Percentiles rank a stretch among this genome's conserved stretches.
Conservation (phyloP, 92 coral and sea anemone species). For the Hydrozoanthus gracilis region DNA sequence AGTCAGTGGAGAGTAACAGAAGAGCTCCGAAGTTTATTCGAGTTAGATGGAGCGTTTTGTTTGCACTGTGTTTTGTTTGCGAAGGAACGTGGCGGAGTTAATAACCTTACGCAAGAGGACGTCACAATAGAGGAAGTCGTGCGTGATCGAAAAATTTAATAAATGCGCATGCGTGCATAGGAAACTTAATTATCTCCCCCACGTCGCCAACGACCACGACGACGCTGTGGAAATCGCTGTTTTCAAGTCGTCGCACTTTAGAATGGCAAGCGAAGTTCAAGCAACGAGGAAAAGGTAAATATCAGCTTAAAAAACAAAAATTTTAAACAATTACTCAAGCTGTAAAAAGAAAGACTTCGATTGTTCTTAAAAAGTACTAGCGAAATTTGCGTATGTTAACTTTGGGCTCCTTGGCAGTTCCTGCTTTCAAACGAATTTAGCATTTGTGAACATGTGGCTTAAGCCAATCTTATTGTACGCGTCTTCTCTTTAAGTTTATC, state of each 20-base stretch:
- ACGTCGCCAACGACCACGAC: constrained; percentile 58
- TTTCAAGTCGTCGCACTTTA: constrained; percentile 43
- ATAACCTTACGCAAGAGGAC: too few relatives aligned
- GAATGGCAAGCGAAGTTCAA: constrained; percentile 17
- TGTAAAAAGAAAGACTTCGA: constrained; percentile 43
- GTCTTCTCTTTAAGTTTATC: constrained; percentile 12
- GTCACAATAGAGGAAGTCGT: too few relatives aligned
- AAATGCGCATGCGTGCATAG: neutral
- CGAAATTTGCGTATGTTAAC: constrained; percentile 57
- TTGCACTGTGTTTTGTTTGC: too few relatives aligned
- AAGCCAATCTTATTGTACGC: constrained; percentile 24
- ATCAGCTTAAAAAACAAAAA: constrained; percentile 30
- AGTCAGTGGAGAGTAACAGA: too few relatives aligned
- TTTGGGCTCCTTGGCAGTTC: constrained; percentile 59
- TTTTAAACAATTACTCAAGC: constrained; percentile 29
- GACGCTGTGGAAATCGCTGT: constrained; percentile 44
- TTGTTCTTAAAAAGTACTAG: constrained; percentile 48
- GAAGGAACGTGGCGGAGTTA: too few relatives aligned
- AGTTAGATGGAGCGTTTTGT: too few relatives aligned
- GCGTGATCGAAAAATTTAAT: too few relatives aligned
- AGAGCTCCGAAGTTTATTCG: too few relatives aligned
- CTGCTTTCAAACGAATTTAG: constrained; percentile 44
- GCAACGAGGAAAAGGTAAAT: constrained; percentile 24
- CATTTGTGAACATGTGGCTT: constrained; percentile 46
- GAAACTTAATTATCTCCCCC: constrained; percentile 46